Percentiles rank a stretch among this genome's conserved stretches.
Conservation (phyloP, 2,888 invertebrate species). For the Drosophila falleni region DNA sequence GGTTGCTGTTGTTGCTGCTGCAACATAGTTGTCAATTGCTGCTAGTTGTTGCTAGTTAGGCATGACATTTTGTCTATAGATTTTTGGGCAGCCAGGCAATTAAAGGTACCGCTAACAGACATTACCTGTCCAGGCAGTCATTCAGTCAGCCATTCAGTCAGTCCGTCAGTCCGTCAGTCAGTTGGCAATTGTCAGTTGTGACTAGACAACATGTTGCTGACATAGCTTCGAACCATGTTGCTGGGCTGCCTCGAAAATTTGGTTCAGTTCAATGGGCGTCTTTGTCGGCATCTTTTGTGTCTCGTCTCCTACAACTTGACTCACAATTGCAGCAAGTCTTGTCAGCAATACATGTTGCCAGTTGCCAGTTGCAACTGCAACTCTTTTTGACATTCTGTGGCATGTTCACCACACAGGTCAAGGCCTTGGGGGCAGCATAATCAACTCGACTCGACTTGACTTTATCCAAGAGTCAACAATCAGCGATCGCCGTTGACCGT, state of each 20-base stretch:
- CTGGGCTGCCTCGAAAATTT: conserved; percentile 56
- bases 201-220: conserved; percentile 65
- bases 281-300: conserved; percentile 57
- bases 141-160: conserved; percentile 49
- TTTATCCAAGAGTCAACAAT: conserved; percentile 38
- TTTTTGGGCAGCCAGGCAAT: conserved; percentile 68
- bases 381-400: conserved; percentile 45
- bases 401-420: conserved; percentile 49
- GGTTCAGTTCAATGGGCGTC: conserved; percentile 51
- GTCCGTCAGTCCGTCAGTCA: conserved; percentile 34
- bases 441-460: conserved; percentile 17
- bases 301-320: conserved; percentile 61
- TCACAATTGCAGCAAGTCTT: conserved; percentile 18
- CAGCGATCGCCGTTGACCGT: conserved; percentile 61
- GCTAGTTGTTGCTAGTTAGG: conserved; percentile 25
- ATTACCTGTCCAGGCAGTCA: conserved; percentile 57
- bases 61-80: conserved; percentile 60
- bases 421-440: conserved; percentile 53
- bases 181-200: conserved; percentile 60
- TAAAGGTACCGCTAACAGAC: conserved; percentile 68
- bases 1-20: conserved; percentile 27
- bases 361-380: background rate
- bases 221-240: conserved; percentile 53
- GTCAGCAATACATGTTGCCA: conserved; percentile 8
- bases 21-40: conserved; percentile 45